A percentile compares a stretch with the other conserved stretches of the same genome.
phyloP scores from a whole-genome alignment of 2,888 invertebrate genomes.

The Machimus rusticus region DNA sequence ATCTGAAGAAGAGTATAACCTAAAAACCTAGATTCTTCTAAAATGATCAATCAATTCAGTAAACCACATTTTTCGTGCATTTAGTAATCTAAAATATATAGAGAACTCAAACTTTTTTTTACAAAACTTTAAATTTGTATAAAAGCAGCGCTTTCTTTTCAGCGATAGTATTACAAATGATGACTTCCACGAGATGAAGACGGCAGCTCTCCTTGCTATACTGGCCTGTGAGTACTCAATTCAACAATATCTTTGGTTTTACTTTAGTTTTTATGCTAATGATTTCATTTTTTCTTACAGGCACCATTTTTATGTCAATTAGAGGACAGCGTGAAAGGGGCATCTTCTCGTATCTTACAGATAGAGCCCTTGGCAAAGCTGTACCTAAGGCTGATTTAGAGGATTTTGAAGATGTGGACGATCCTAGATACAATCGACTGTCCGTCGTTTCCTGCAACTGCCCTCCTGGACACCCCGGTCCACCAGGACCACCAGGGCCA shows the following conservation, averaged over 20 bases:
- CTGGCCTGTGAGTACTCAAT: not conserved
- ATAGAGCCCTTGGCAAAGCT: not conserved
- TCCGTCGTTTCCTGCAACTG: not conserved
- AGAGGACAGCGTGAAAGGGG: not conserved
- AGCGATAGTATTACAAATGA: not conserved
- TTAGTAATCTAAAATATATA: not conserved
- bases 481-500: constrained; percentile 5
- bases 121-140: not conserved
- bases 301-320: constrained; percentile 2
- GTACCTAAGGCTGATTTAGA: not conserved
- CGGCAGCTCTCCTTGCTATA: not conserved
- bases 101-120: not conserved
- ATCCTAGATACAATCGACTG: not conserved
- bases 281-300: not conserved
- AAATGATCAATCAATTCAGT: not conserved
- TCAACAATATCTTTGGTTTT: not conserved
- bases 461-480: not conserved
- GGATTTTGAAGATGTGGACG: not conserved
- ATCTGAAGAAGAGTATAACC: not conserved
- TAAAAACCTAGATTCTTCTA: not conserved
- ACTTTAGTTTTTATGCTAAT: not conserved
- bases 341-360: not conserved
- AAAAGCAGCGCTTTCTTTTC: not conserved
- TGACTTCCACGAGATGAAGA: not conserved
- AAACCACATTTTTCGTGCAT: not conserved